These are phyloP conservation scores for Dynastes maya DNA, from an alignment of 2,888 invertebrate genomes.

Conservation along the genomic window DNA sequence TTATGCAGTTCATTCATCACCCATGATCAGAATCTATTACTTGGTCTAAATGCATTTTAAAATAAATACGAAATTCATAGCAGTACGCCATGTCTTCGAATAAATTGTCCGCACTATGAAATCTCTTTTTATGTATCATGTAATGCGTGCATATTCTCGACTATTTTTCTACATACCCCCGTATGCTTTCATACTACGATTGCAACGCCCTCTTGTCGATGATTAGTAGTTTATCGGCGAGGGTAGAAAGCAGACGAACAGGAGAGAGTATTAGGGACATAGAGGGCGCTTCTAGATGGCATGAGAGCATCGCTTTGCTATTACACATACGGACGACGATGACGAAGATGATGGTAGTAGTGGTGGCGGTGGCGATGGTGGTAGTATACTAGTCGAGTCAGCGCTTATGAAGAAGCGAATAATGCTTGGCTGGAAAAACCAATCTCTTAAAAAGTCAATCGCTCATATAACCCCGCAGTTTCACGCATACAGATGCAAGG, in stretches of 20 bases:
- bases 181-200: neutral
- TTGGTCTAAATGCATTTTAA: too few relatives aligned
- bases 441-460: slow-evolving; percentile 68
- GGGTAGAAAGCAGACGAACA: slow-evolving; percentile 48
- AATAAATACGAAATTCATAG: too few relatives aligned
- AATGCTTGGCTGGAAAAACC: slow-evolving; percentile 65
- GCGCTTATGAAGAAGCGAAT: slow-evolving; percentile 67
- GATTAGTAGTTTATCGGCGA: slow-evolving; percentile 62
- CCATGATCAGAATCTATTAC: too few relatives aligned
- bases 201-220: slow-evolving; percentile 55
- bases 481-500: slow-evolving; percentile 27
- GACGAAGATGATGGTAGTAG: slow-evolving; percentile 14
- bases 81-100: too few relatives aligned
- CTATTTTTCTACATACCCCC: neutral
- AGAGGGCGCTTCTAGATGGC: slow-evolving; percentile 51
- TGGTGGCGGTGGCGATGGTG: slow-evolving; percentile 17
- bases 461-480: slow-evolving; percentile 62
- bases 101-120: too few relatives aligned
- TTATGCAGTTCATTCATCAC: too few relatives aligned
- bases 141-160: too few relatives aligned
- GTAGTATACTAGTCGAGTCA: slow-evolving; percentile 61
- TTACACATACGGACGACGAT: neutral
- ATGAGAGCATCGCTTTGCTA: slow-evolving; percentile 38
- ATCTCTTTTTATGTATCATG: too few relatives aligned
- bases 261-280: neutral